These are phyloP conservation scores for Corvus hawaiiensis DNA, from an alignment of 2,113 vertebrate species.

Conservation along the genomic window DNA sequence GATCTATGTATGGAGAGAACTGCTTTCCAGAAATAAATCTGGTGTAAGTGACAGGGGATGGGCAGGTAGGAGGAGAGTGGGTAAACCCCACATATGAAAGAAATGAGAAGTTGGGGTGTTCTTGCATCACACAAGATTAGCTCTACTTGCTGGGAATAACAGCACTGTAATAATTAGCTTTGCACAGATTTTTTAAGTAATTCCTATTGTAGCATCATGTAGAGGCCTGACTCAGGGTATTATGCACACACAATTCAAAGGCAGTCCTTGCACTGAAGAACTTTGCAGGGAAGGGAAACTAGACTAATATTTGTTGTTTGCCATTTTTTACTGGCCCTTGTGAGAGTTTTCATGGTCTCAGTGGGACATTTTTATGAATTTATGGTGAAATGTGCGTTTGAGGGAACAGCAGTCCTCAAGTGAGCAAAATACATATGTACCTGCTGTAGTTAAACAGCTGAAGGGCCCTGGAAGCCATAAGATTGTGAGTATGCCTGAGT, in stretches of 20 bases:
- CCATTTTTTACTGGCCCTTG: not conserved
- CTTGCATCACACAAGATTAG: not conserved
- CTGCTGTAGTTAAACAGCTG: not conserved
- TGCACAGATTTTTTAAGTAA: not conserved
- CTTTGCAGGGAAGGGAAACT: not conserved
- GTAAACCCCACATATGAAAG: not conserved
- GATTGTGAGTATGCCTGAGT: not conserved
- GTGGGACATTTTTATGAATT: not conserved
- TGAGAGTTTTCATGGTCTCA: rapidly evolving
- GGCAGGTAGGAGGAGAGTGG: not conserved
- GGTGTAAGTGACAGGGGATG: not conserved
- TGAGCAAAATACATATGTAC: not conserved
- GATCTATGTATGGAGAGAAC: not conserved
- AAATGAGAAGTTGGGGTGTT: not conserved
- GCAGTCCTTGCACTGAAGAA: not conserved
- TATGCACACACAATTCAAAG: not conserved
- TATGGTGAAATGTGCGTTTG: not conserved
- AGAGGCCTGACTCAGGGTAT: not conserved
- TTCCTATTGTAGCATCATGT: not conserved
- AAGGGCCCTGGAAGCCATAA: not conserved
- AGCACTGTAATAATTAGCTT: not conserved
- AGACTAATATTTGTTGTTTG: rapidly evolving
- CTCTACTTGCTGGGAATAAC: not conserved
- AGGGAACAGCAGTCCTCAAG: not conserved
- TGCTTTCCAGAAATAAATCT: not conserved